These are phyloP conservation scores for Drosophila affinis DNA, from an alignment of 2,888 invertebrate genomes.

Conservation along the genomic window DNA sequence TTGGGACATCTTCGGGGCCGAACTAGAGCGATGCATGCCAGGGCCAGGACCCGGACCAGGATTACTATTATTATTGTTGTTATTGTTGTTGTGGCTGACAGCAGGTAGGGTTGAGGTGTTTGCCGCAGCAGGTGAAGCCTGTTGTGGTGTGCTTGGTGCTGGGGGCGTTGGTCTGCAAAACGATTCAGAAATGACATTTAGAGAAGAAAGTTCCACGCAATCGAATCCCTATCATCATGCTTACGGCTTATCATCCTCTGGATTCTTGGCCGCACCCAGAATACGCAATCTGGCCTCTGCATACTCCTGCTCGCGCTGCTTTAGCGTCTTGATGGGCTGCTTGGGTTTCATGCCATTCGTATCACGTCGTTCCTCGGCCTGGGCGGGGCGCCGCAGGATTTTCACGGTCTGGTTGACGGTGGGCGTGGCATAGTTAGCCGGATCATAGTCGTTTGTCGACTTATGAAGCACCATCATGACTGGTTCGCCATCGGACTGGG, in stretches of 20 bases:
- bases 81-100: slow-evolving; percentile 54
- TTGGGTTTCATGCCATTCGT: slow-evolving; percentile 87
- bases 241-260: slow-evolving; percentile 88
- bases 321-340: slow-evolving; percentile 92
- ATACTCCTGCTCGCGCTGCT: slow-evolving; percentile 97
- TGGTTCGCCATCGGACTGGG: slow-evolving; percentile 78
- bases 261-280: slow-evolving; percentile 92
- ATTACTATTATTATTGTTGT: slow-evolving; percentile 30
- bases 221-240: slow-evolving; percentile 33
- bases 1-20: slow-evolving; percentile 70
- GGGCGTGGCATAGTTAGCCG: slow-evolving; percentile 85
- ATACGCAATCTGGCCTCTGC: slow-evolving; percentile 95
- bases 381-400: slow-evolving; percentile 90
- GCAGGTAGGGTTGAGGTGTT: slow-evolving; percentile 28
- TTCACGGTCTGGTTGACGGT: slow-evolving; percentile 88
- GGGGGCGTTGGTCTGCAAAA: slow-evolving; percentile 44
- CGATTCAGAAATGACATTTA: background rate
- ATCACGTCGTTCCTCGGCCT: slow-evolving; percentile 86
- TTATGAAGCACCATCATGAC: slow-evolving; percentile 90
- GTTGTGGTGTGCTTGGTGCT: slow-evolving; percentile 33
- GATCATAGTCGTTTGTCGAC: slow-evolving; percentile 89
- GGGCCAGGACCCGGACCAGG: slow-evolving; percentile 19
- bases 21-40: slow-evolving; percentile 74
- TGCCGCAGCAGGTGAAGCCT: slow-evolving; percentile 27
- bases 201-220: background rate